A percentile compares a stretch with the other conserved stretches of the same genome.
Evolutionary conservation across 2,888 invertebrate species (phyloP).

Genomic region (Ophioninae sp.): DNA sequence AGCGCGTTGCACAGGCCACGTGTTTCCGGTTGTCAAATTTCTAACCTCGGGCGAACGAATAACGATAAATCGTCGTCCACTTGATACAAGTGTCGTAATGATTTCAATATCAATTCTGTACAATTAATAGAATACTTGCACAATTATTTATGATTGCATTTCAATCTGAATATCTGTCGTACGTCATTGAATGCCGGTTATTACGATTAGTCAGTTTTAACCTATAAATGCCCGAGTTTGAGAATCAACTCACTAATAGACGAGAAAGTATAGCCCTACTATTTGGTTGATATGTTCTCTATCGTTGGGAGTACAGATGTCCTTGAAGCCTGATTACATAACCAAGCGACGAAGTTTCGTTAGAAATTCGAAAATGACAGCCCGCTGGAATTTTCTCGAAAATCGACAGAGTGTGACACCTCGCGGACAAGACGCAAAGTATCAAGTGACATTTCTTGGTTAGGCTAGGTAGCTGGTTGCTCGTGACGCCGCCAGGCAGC

Average conservation of each 20-base stretch:
- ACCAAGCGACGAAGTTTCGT: background rate
- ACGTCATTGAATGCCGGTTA: background rate
- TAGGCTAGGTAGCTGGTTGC: too few species aligned
- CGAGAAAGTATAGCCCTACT: background rate
- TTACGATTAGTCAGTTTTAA: background rate
- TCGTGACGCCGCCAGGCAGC: too few species aligned
- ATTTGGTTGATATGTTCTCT: background rate
- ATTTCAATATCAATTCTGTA: background rate
- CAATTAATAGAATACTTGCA: background rate
- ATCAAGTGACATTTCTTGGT: too few species aligned
- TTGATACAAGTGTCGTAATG: too few species aligned
- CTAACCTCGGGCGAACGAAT: background rate
- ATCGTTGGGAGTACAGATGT: background rate
- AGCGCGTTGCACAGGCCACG: conserved; percentile 1
- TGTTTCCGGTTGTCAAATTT: conserved; percentile 27
- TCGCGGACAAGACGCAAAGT: background rate
- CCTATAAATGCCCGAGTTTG: background rate
- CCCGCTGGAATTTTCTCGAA: too few species aligned
- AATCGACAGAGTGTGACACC: background rate
- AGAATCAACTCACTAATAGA: background rate
- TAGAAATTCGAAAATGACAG: background rate
- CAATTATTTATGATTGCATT: background rate
- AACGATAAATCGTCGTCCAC: too few species aligned
- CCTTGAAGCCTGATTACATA: background rate
- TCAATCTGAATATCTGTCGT: background rate